Base-by-base conservation (phyloP, 2,797 vertebrate species). In the Myotis findleyi region DNA sequence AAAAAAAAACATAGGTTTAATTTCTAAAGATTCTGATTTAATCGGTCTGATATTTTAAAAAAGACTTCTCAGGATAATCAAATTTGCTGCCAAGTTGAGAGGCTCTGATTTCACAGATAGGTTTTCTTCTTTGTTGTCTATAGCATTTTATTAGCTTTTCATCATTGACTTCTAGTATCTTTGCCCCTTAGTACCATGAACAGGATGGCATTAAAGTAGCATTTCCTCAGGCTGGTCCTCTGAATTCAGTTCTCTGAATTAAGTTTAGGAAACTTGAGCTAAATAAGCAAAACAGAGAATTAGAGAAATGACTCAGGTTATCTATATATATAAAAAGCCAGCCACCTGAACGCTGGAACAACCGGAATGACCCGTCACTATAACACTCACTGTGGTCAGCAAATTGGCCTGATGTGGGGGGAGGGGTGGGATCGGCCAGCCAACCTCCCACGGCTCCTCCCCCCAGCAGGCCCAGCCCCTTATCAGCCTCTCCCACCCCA, bases 21-120 rank as follows among this genome's bases (percentile, higher is more conserved):
- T 89, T 80, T 93, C 47, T 91, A 91, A 88, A 81, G 66, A 13
- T 83, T 89, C 44, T 89, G 30, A 53, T 69, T 94, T 81, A 97
- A 49, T 73, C 68, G n/a, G 53, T 68, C 6, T 88, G 72, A 17
- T 36, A 64, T 41, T 87, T 91, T 80, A n/a, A 30, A 76, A 44
- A 66, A 73, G n/a, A 77, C 12, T 79, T 17, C 36, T 4, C 14
- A 53, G 30, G 57, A 95, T 53, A 84, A 80, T 71, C 41, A 57
- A 13, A 73, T 91, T 91, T 94, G 33, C 73, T 76, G 12, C 62
- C 49, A 77, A 16, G 25, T 72, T 66, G 62, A 91, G 44, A 73
- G 44, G 38, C 33, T 79, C n/a, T 66, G 18, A 86, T 94, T 94
- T 93, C 75, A 77, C 36, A 33, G 41, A 30, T 51, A 17, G 66